Percentiles rank a stretch among this genome's conserved stretches.
phyloP scores from a whole-genome alignment of 2,113 vertebrate species.

The Odontesthes bonariensis region DNA sequence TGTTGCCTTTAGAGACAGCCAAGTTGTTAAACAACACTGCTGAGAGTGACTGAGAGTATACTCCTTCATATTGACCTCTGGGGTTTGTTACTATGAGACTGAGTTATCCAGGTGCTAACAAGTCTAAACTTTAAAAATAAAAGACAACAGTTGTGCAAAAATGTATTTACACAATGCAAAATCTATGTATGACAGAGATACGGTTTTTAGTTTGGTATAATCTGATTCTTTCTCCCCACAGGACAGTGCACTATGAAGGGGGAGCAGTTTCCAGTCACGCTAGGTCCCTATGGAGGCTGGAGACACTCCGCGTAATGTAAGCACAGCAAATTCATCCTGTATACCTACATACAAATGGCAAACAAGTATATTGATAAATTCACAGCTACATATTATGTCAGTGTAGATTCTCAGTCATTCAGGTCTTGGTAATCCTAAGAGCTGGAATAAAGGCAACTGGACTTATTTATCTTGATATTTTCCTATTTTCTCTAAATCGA shows the following conservation, averaged over 20 bases:
- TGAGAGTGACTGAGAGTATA: no score
- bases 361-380: not conserved
- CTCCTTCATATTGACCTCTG: no score
- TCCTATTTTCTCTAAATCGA: no score
- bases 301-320: constrained; percentile 97
- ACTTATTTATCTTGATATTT: no score
- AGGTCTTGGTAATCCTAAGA: no score
- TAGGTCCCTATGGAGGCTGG: constrained; percentile 94
- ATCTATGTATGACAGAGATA: not conserved
- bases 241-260: constrained; percentile 95
- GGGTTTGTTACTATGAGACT: not conserved
- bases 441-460: no score
- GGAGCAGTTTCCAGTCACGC: constrained; percentile 94
- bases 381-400: no score
- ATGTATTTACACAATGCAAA: not conserved
- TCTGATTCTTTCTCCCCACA: constrained; percentile 67
- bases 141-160: not conserved
- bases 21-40: no score
- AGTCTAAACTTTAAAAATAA: no score
- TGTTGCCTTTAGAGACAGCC: no score
- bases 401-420: no score
- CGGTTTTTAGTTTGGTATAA: not conserved
- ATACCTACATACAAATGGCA: not conserved
- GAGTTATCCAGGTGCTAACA: not conserved
- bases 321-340: constrained; percentile 46